phyloP scores from a whole-genome alignment of 2,797 vertebrate species.

The Botia almorhae region DNA sequence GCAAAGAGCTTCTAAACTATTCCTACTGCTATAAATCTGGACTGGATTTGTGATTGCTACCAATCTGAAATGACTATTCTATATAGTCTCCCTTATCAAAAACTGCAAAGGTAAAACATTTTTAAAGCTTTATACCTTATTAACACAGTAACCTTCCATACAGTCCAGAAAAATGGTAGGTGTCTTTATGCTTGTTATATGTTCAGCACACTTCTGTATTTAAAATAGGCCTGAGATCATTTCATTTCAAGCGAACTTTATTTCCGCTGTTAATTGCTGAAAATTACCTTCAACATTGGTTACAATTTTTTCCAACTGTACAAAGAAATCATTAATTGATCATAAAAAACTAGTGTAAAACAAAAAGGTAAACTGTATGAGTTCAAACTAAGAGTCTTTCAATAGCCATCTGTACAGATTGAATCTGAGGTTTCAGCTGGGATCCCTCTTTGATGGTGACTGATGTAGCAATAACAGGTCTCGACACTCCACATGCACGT shows the following conservation, averaged over 20 bases:
- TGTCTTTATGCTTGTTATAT: not conserved
- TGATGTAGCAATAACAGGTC: conserved; percentile 94
- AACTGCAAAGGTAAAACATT: too few species aligned
- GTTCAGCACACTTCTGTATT: not conserved
- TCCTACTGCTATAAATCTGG: too few species aligned
- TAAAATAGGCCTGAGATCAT: not conserved
- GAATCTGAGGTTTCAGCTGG: conserved; percentile 96
- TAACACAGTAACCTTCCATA: too few species aligned
- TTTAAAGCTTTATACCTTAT: too few species aligned
- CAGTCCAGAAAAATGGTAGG: too few species aligned
- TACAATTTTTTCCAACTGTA: not conserved
- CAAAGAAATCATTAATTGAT: not conserved
- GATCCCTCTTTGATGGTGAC: conserved; percentile 98
- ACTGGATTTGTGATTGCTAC: too few species aligned
- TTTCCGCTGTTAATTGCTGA: conserved; percentile 13
- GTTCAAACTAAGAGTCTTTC: conserved; percentile 93
- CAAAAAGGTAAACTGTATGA: not conserved
- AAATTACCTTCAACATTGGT: not conserved
- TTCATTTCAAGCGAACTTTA: conserved; percentile 24
- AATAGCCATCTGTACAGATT: conserved; percentile 92
- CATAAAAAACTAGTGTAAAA: not conserved
- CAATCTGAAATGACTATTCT: too few species aligned
- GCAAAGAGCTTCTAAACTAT: too few species aligned
- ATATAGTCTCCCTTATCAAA: too few species aligned
- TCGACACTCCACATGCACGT: conserved; percentile 91